phyloP scores from a whole-genome alignment of 2,888 invertebrate species.

The Orthonevra nobilis region DNA sequence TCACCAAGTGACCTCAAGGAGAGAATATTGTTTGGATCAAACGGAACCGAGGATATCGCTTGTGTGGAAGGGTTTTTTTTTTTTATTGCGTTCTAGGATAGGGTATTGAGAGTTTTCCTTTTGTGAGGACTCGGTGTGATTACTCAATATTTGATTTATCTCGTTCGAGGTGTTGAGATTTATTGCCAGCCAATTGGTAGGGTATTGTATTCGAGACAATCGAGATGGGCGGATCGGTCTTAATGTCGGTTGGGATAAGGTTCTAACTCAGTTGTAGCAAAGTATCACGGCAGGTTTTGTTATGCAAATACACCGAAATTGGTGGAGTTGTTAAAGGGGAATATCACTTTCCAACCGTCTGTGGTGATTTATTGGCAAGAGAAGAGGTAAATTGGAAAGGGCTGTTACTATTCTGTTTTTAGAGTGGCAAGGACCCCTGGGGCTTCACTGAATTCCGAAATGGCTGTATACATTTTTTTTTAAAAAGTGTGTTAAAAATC shows the following conservation, averaged over 20 bases:
- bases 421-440: too few species aligned
- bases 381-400: too few species aligned
- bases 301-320: constrained; percentile 65
- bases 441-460: too few species aligned
- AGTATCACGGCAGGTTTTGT: constrained; percentile 44
- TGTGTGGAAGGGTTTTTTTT: constrained; percentile 21
- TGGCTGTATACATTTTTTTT: too few species aligned
- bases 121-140: constrained; percentile 31
- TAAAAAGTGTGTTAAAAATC: too few species aligned
- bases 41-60: constrained; percentile 26
- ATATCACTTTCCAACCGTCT: background rate
- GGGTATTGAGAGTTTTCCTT: constrained; percentile 21
- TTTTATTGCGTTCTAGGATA: constrained; percentile 43
- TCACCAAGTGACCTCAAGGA: constrained; percentile 58
- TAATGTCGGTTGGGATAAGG: constrained; percentile 27
- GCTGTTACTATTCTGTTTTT: too few species aligned
- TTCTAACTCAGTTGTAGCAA: constrained; percentile 28
- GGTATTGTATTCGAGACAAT: constrained; percentile 46
- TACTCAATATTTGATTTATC: constrained; percentile 66
- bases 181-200: constrained; percentile 40
- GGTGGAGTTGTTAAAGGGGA: constrained; percentile 16
- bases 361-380: constrained; percentile 28
- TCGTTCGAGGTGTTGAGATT: constrained; percentile 58
- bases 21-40: background rate
- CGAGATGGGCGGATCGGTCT: constrained; percentile 49